Base-by-base conservation (phyloP, 2,113 vertebrate genomes). In the Thymallus thymallus region DNA sequence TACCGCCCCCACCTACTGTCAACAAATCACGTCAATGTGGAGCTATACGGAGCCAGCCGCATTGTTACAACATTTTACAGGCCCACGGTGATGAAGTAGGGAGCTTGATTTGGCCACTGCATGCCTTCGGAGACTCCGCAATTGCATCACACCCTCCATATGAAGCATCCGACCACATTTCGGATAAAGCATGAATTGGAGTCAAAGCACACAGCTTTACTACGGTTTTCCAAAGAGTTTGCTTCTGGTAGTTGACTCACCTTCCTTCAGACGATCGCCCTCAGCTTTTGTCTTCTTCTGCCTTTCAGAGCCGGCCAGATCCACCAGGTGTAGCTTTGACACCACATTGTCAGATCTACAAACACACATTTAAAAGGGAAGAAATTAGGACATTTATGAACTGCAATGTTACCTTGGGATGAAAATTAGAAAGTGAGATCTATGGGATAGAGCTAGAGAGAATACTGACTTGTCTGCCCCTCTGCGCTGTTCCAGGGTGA, bases 231-330 rank as follows among this genome's bases (percentile, higher is more conserved):
- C 48, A 51, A 51, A 14, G 35, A 0, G 16, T 51, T 18, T 18
- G 48, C 48, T 10, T 41, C 51, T 22, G n/a, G 56, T 6, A 60
- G n/a, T 10, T 22, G 56, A 23, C 88, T 91, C 68, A 98, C 97
- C 97, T 91, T 99, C 98, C 80, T 96, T 97, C 3, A 99, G 92
- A 12, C 97, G 90, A 84, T 98, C 96, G 60, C 98, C 98, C 87
- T 99, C 96, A 12, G 98, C 96, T 81, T 98, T 99, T 4, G 97
- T 99, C 88, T 98, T 99, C 85, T 99, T 99, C 74, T 98, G 97
- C 71, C 98, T 94, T 84, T 99, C 98, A 0, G 98, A 99, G 65
- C 98, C 98, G 75, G 98, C 98, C 9, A 99, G 90, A 82, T 99
- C 98, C 76, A 99, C 98, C 26, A 99, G 92, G 79, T 98, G 97